A percentile compares a stretch with the other conserved stretches of the same genome.
phyloP scores from a whole-genome alignment of 2,113 vertebrate species.

The Pseudorhombus dupliciocellatus region DNA sequence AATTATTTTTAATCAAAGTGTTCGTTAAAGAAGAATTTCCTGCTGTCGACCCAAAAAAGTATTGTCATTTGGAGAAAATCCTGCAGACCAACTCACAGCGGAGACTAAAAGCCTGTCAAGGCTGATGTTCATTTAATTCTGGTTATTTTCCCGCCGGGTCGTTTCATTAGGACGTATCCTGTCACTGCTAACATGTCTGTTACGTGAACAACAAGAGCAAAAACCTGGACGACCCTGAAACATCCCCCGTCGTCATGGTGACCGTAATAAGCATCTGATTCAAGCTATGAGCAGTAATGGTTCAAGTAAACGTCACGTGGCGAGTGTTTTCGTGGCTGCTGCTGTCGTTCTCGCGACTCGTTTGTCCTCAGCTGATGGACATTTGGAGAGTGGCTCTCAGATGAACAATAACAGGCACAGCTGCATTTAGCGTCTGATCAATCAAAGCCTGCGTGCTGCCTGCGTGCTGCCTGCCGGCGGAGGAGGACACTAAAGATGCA shows the following conservation, averaged over 20 bases:
- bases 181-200: no score
- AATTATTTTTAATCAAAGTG: background rate
- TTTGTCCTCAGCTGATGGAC: no score
- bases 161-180: no score
- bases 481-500: no score
- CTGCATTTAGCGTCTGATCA: no score
- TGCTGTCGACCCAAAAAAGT: background rate
- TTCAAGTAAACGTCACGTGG: background rate
- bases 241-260: background rate
- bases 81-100: background rate
- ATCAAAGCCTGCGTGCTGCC: no score
- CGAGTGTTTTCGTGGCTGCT: background rate
- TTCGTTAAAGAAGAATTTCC: background rate
- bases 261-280: background rate
- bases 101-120: background rate
- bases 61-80: background rate
- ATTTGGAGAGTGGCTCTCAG: no score
- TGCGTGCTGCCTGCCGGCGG: no score
- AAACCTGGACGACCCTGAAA: background rate
- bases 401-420: no score
- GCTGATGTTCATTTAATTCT: background rate
- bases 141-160: no score
- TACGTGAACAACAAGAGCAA: no score
- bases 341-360: background rate
- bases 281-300: background rate